A percentile compares a stretch with the other conserved stretches of the same genome.
These are phyloP conservation scores for Amphimallon solstitiale DNA, from an alignment of 2,888 invertebrate species.

Conservation along the genomic window DNA sequence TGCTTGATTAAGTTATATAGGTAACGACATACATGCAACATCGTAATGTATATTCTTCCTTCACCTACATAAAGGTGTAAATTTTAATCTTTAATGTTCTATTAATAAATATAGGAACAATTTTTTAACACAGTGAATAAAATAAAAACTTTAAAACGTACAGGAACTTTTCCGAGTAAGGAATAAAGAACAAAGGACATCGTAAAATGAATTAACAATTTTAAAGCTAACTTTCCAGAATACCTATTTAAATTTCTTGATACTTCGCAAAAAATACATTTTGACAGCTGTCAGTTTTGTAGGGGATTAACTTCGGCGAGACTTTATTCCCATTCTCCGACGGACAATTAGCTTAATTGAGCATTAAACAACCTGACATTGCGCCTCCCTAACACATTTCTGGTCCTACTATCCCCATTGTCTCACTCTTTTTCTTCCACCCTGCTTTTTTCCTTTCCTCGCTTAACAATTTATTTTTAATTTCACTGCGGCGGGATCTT, in stretches of 20 bases:
- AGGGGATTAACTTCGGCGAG: constrained; percentile 2
- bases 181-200: not conserved
- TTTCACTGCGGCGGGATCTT: too few relatives aligned
- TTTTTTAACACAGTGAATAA: too few relatives aligned
- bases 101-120: too few relatives aligned
- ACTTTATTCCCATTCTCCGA: not conserved
- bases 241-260: not conserved
- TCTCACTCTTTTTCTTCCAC: not conserved
- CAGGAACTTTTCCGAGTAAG: not conserved
- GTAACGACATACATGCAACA: too few relatives aligned
- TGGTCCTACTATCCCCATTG: not conserved
- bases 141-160: too few relatives aligned
- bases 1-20: too few relatives aligned
- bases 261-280: not conserved
- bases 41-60: too few relatives aligned
- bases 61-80: too few relatives aligned
- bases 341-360: constrained; percentile 14
- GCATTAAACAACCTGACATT: constrained; percentile 9
- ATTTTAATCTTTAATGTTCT: too few relatives aligned
- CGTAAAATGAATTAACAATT: not conserved
- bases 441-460: too few relatives aligned
- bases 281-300: constrained; percentile 14
- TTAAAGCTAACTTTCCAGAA: not conserved
- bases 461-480: too few relatives aligned
- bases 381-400: not conserved